Evolutionary conservation across 2,797 vertebrate species (phyloP), one percentile per base, ranked within the genome.

Genomic region (Enteromius viviparus): DNA sequence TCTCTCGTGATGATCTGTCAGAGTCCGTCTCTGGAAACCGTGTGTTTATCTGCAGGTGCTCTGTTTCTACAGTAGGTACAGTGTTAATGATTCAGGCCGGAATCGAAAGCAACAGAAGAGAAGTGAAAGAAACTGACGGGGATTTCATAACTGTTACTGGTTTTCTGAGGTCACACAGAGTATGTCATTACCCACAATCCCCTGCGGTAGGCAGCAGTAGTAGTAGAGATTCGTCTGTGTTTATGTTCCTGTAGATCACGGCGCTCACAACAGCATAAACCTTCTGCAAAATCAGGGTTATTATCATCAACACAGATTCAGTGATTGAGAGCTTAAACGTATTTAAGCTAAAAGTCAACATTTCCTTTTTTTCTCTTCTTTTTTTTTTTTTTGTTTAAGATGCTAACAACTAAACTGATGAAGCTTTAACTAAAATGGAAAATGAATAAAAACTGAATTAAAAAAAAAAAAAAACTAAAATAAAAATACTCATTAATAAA

Each of bases 61-160:
- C 17, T 26, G 8, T 53, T 6, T 80, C 64, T 69, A 29, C 34
- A 42, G 34, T 29, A 58, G 9, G 40, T 69, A 80, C 78, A 58
- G 66, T 69, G 49, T 60, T 53, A 60, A 45, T 70, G 65, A 79
- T 74, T 82, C 62, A 75, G 55, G 74, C 66, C 78, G 89, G 91
- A 93, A 91, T 86, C 85, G 92, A 92, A 87, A 91, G 84, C 80
- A n/a, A 53, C 19, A 29, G 74, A 64, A 65, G 85, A 88, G 91
- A 92, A 93, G 89, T 89, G 89, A 92, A 87, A 92, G 89, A 72
- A 7, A 87, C 64, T 83, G 80, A 88, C 3, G 86, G 83, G 85
- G 89, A 88, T 87, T 89, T 86, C 62, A 11, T 12, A 72, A 80
- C 83, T 78, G 83, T 87, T 88, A 89, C 84, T 84, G 81, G 11